phyloP scores from a whole-genome alignment of 2,888 invertebrate genomes.

The Alloscopus bannaensis region DNA sequence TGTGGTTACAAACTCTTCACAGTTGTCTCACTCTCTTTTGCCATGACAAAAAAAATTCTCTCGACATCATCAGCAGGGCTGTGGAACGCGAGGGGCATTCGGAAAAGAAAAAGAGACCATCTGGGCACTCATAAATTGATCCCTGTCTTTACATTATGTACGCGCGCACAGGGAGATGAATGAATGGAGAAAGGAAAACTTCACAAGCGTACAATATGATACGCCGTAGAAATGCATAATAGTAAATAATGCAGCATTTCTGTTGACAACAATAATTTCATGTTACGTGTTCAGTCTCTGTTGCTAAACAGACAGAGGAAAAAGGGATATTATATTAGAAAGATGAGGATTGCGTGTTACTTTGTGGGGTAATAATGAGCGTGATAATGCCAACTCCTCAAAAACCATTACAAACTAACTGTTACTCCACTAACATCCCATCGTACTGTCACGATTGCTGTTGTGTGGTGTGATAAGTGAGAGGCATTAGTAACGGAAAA shows the following conservation, averaged over 20 bases:
- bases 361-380: slow-evolving; percentile 51
- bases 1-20: slow-evolving; percentile 62
- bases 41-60: slow-evolving; percentile 29
- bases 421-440: slow-evolving; percentile 56
- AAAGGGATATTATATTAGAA: no score
- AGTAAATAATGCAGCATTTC: slow-evolving; percentile 53
- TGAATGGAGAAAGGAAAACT: slow-evolving; percentile 19
- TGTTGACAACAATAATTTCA: slow-evolving; percentile 58
- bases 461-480: slow-evolving; percentile 43
- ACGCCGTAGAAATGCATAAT: slow-evolving; percentile 38
- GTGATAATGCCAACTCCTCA: slow-evolving; percentile 39
- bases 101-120: slow-evolving; percentile 47
- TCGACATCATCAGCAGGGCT: not conserved
- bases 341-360: no score
- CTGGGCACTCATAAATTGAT: slow-evolving; percentile 58
- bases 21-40: slow-evolving; percentile 24
- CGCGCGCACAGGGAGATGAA: slow-evolving; percentile 36
- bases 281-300: slow-evolving; percentile 36
- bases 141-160: slow-evolving; percentile 42
- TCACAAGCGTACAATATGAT: slow-evolving; percentile 30
- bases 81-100: slow-evolving; percentile 32
- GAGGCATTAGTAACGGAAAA: slow-evolving; percentile 17
- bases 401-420: slow-evolving; percentile 55
- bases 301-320: no score
- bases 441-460: slow-evolving; percentile 42